Evolutionary conservation across 2,888 invertebrate species (phyloP), one percentile per base, ranked within the genome.

Genomic region (Therioaphis trifolii): DNA sequence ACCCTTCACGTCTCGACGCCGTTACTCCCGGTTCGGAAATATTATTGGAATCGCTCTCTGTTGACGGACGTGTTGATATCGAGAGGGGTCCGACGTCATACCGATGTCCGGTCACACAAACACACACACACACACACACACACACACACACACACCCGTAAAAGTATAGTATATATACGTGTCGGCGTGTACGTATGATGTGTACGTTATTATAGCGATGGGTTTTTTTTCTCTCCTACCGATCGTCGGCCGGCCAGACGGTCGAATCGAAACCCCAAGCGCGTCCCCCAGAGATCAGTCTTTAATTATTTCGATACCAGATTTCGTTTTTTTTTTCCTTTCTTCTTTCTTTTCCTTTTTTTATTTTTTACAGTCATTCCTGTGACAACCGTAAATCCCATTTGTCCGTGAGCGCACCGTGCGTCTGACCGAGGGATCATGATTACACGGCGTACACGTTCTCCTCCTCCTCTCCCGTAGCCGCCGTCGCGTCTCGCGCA

Each of bases 341-440:
- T 5, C n/a, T 2, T 0, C 5, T 46, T 5, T 46, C 12, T 46
- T 46, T 2, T 46, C 12, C 12, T 2, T 12, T 9, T 15, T 46
- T 46, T 24, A 35, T 35, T 35, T n/a, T 35, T 35, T 35, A 15
- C 21, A 21, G n/a, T 29, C 9, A 29, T 49, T 35, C 46, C 77
- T 21, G 63, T 35, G 63, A 66, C 21, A 15, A 66, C 63, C 63
- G 46, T 77, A 77, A 63, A 77, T 77, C 49, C 49, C 63, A 46
- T 46, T 7, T 68, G 43, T n/a, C 61, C 75, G 27, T 18, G 29
- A n/a, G 27, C 66, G 49, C n/a, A 11, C 35, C 72, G 72, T 72
- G 77, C 77, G 66, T 27, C 77, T 21, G 35, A 35, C 24, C 18
- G 21, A 2, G 52, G 40, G 66, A 78, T 66, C 35, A 68, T 66